Base-by-base conservation (phyloP, 2,888 invertebrate genomes). In the Himalopsyche anomala region DNA sequence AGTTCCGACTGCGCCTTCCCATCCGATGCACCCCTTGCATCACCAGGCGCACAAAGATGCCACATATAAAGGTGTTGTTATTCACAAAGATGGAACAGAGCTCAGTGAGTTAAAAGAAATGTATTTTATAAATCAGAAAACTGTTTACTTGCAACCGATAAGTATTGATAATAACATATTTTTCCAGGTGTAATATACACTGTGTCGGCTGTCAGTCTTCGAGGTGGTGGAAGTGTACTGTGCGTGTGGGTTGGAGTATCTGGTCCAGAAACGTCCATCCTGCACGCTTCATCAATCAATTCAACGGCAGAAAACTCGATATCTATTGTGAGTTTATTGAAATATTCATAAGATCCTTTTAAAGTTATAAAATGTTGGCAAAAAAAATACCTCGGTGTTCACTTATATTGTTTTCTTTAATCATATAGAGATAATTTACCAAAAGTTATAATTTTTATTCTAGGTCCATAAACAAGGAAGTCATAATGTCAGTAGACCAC, bases 241-340 rank as follows among this genome's bases (percentile, higher is more conserved):
- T 95, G 94, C 90, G 93, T 95, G 89, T 95, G 95, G 93, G 93
- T 95, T 83, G 94, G 95, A 40, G 92, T 93, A 79, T 91, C 90
- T 56, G 90, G 91, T 2, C 92, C 92, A n/a, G 91, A 91, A 87
- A 88, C 91, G 0, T 92, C 92, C 89, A 90, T 92, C 85, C 92
- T 93, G 15, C 92, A 92, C 19, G 92, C 93, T 6, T 93, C 93
- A 89, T 93, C 93, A 87, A 89, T 92, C 86, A 91, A 93, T 36
- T 93, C 93, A 87, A 93, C 93, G 0, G 92, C 92, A 0, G 93
- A 93, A 89, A 92, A 92, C 90, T 93, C 93, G 36, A 91, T 93
- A 0, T 90, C 91, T 1, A 90, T 91, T 87, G 92, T 92, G 19
- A 90, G 90, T 90, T 85, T 74, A 80, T n/a, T 81, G 28, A 28